These are phyloP conservation scores for Euura saliciscinereae DNA, from an alignment of 1,140 invertebrate genomes.

Conservation along the genomic window DNA sequence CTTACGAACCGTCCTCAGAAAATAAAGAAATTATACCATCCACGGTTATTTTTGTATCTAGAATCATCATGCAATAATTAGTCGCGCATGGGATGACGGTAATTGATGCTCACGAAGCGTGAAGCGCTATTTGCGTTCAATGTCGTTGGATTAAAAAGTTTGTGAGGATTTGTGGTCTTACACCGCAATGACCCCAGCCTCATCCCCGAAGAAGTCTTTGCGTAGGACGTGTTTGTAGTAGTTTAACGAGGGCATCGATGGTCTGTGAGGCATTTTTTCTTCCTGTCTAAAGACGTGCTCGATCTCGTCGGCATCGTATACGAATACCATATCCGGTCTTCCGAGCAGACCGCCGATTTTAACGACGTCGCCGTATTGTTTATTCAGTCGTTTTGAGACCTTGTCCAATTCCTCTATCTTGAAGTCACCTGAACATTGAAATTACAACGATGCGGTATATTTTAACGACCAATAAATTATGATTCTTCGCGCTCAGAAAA, in stretches of 20 bases:
- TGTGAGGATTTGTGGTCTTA: constrained; percentile 58
- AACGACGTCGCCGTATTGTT: constrained; percentile 74
- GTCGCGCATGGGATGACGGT: not conserved
- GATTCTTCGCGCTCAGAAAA: no score
- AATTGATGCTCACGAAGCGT: not conserved
- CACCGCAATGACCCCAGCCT: constrained; percentile 80
- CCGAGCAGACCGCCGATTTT: constrained; percentile 77
- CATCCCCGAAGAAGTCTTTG: constrained; percentile 72
- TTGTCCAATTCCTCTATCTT: constrained; percentile 77
- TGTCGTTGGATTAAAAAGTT: not conserved
- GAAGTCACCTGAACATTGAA: constrained; percentile 65
- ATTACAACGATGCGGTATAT: no score
- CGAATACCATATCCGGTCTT: constrained; percentile 79
- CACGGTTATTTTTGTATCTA: not conserved
- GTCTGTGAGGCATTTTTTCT: constrained; percentile 76
- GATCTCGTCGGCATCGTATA: constrained; percentile 79
- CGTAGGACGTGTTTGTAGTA: constrained; percentile 79
- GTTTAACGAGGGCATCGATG: constrained; percentile 78
- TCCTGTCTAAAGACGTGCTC: constrained; percentile 77
- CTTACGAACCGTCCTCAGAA: no score
- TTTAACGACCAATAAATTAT: no score
- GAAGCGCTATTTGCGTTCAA: not conserved
- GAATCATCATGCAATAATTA: not conserved
- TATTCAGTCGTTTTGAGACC: constrained; percentile 69
- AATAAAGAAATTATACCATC: no score